These are phyloP conservation scores for Enoplosus armatus DNA, from an alignment of 2,797 vertebrate genomes.

Conservation along the genomic window DNA sequence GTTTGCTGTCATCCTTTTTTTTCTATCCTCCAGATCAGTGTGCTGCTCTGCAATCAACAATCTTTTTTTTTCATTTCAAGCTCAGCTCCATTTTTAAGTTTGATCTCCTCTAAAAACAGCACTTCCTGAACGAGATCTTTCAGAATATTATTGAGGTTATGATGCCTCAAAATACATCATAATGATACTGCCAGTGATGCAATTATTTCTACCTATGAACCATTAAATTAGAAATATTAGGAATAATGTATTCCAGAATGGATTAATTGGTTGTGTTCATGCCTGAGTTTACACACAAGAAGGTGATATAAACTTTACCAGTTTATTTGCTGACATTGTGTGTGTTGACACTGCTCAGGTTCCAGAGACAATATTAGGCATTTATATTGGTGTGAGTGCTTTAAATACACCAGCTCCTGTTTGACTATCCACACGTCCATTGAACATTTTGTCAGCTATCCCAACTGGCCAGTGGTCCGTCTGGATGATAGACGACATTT, in stretches of 20 bases:
- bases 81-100: constrained; percentile 23
- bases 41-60: constrained; percentile 41
- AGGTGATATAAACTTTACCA: constrained; percentile 20
- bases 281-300: constrained; percentile 24
- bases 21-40: constrained; percentile 35
- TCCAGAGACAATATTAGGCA: constrained; percentile 47
- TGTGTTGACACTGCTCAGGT: constrained; percentile 38
- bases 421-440: constrained; percentile 29
- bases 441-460: constrained; percentile 42
- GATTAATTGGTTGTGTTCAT: constrained; percentile 34
- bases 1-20: constrained; percentile 37
- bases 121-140: constrained; percentile 8
- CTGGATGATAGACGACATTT: constrained; percentile 28
- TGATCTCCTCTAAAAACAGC: constrained; percentile 17
- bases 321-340: constrained; percentile 37
- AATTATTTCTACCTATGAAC: constrained; percentile 44
- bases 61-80: constrained; percentile 38
- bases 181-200: constrained; percentile 28
- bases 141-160: constrained; percentile 30
- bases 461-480: constrained; percentile 31
- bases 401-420: constrained; percentile 40
- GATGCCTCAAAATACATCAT: constrained; percentile 30
- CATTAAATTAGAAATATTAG: constrained; percentile 44
- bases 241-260: constrained; percentile 45
- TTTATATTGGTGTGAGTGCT: constrained; percentile 46